Conservation (phyloP, 2,797 vertebrate genomes). For the Notoglanidium macrostoma region DNA sequence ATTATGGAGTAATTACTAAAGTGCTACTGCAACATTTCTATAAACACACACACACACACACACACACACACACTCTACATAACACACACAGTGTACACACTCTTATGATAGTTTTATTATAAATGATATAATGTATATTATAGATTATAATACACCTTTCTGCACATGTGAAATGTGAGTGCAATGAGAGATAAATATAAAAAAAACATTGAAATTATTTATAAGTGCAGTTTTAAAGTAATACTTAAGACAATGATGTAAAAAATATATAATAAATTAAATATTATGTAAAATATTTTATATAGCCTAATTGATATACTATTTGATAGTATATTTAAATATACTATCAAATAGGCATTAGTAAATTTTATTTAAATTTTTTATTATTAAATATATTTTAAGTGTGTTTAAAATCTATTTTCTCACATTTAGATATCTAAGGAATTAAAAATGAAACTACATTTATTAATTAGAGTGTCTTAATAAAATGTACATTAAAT, state of each 20-base stretch:
- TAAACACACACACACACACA: conserved; percentile 8
- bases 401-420: neutral
- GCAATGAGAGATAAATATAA: neutral
- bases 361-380: neutral
- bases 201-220: neutral
- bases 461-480: neutral
- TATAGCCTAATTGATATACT: neutral
- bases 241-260: neutral
- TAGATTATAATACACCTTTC: neutral
- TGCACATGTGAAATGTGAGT: neutral
- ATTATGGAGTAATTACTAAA: conserved; percentile 13
- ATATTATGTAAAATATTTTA: neutral
- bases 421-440: neutral
- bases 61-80: neutral
- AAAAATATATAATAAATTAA: neutral
- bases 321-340: neutral
- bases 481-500: neutral
- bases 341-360: neutral
- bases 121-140: neutral
- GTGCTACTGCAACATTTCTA: conserved; percentile 27
- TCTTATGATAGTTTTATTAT: neutral
- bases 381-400: neutral
- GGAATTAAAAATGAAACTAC: neutral
- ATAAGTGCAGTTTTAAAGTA: neutral
- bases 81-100: neutral